Evolutionary conservation across 2,797 vertebrate species (phyloP).

Genomic region (Macropus fuliginosus): DNA sequence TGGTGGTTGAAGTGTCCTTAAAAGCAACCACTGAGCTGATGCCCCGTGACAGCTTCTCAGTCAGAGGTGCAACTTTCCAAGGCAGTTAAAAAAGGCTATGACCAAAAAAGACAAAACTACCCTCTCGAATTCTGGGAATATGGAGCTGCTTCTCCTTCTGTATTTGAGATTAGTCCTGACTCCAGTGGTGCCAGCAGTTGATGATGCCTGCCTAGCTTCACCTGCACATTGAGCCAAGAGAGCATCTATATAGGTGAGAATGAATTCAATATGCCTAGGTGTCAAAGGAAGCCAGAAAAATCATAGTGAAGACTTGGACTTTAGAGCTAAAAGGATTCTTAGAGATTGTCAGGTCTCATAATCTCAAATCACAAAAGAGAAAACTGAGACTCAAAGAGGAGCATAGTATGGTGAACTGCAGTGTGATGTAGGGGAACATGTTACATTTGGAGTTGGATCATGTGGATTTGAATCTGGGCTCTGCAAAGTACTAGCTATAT

Average conservation of each 20-base stretch:
- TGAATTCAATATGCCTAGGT: background rate
- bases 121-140: constrained; percentile 1
- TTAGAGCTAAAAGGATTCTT: background rate
- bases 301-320: background rate
- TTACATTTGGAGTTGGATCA: background rate
- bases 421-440: background rate
- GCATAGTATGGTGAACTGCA: background rate
- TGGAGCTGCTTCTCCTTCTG: background rate
- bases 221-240: background rate
- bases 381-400: background rate
- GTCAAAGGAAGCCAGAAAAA: background rate
- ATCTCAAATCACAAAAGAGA: background rate
- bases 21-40: constrained; percentile 60
- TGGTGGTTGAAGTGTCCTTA: constrained; percentile 66
- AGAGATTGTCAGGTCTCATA: background rate
- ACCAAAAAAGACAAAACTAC: constrained; percentile 7
- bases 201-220: background rate
- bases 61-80: constrained; percentile 65
- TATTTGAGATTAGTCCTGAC: background rate
- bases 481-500: background rate
- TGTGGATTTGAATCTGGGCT: background rate
- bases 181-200: background rate
- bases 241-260: background rate
- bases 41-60: constrained; percentile 56
- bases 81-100: constrained; percentile 56